Evolutionary conservation across 2,113 vertebrate genomes (phyloP), one percentile per base, ranked within the genome.

Genomic region (Beaufortia kweichowensis): DNA sequence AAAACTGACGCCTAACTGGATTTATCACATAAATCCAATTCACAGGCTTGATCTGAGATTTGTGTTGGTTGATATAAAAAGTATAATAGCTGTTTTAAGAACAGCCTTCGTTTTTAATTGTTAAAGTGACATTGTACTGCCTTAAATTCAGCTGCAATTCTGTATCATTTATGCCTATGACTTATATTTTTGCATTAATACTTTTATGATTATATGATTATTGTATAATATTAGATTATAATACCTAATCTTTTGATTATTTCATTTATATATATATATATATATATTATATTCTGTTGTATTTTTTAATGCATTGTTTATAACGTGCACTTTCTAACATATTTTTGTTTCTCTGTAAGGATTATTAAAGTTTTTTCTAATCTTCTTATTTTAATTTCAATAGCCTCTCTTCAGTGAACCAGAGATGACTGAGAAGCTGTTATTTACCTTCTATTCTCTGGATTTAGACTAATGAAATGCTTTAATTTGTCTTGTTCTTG

Each of bases 1-100:
- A 59, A 56, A 50, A 12, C n/a, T n/a, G 24, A 48, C 31, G 10
- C 55, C n/a, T n/a, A 55, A n/a, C 0, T 57, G 62, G 17, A 57
- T 76, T 76, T 50, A 50, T 66, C 57, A 8, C 50, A 55, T 66
- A 28, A 59, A 21, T n/a, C 10, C 1, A 24, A 31, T 53, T 53
- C n/a, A n/a, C 5, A 21, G 48, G 6, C 48, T 53, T 53, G 48
- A 53, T 53, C 8, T n/a, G 17, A n/a, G 48, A 50, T 14, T 31
- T 12, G 19, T 68, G 46, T 14, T 67, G 66, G 19, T 69, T 69
- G 29, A 35, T 17, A 67, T 48, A 23, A 67, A 48, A 69, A 0
- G 19, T 17, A 5, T 67, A 53, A 50, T 29, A n/a, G 19, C 17
- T n/a, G 26, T 12, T 26, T 3, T 9, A 11, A 28, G 15, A 66